Percentiles rank a stretch among this genome's conserved stretches.
phyloP scores from a whole-genome alignment of 2,888 invertebrate genomes.

The Acanthosepion pharaonis region DNA sequence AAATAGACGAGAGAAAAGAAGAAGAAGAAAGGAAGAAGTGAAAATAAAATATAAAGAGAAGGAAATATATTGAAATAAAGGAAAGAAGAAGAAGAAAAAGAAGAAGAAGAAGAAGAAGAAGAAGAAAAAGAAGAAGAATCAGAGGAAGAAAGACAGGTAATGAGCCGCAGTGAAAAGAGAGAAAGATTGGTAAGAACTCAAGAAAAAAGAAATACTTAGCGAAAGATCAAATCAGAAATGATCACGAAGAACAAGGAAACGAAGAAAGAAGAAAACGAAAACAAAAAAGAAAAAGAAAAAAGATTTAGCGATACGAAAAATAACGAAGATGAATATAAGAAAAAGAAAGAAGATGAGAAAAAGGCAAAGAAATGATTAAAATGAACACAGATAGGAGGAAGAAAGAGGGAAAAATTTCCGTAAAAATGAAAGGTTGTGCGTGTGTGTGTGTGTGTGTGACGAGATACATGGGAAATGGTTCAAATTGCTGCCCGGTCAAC shows the following conservation, averaged over 20 bases:
- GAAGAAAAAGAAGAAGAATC: background rate
- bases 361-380: background rate
- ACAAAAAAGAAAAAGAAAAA: background rate
- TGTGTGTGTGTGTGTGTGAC: too few relatives aligned
- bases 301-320: background rate
- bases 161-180: too few relatives aligned
- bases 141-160: background rate
- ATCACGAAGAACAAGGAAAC: background rate
- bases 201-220: too few relatives aligned
- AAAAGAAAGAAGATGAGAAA: background rate
- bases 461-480: too few relatives aligned
- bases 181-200: too few relatives aligned
- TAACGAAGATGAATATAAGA: background rate
- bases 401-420: background rate
- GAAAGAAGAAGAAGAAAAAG: background rate
- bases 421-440: too few relatives aligned
- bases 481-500: too few relatives aligned
- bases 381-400: background rate
- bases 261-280: background rate
- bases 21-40: too few relatives aligned
- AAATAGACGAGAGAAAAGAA: too few relatives aligned
- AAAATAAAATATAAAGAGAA: background rate
- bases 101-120: background rate
- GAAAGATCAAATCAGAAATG: too few relatives aligned
- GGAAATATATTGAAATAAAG: background rate